A percentile compares a stretch with the other conserved stretches of the same genome.
phyloP scores from a whole-genome alignment of 2,888 invertebrate genomes.

The Hoplodrina ambigua region DNA sequence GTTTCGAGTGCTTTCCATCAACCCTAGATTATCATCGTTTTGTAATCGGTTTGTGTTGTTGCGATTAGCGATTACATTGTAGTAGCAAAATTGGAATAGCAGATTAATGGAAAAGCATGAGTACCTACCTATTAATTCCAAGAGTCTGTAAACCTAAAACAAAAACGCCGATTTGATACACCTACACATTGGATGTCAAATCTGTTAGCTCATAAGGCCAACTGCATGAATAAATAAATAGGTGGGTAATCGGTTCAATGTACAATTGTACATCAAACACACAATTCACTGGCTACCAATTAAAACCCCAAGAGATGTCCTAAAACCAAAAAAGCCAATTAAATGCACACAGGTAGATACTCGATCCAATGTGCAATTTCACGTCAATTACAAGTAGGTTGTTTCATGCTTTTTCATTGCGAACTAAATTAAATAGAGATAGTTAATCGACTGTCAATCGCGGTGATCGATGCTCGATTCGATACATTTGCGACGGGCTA shows the following conservation, averaged over 20 bases:
- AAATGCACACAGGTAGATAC: background rate
- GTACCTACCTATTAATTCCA: too few species aligned
- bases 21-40: background rate
- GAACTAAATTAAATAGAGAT: constrained; percentile 61
- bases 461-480: constrained; percentile 58
- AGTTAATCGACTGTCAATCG: constrained; percentile 63
- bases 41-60: background rate
- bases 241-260: too few species aligned
- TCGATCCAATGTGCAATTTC: background rate
- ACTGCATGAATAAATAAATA: too few species aligned
- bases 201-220: too few species aligned
- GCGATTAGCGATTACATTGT: constrained; percentile 4
- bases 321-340: background rate
- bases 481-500: constrained; percentile 40
- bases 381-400: constrained; percentile 19
- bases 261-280: too few species aligned
- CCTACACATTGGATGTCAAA: too few species aligned
- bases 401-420: constrained; percentile 33
- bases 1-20: background rate
- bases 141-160: too few species aligned
- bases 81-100: background rate
- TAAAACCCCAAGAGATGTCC: too few species aligned
- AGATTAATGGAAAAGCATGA: background rate
- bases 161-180: too few species aligned
- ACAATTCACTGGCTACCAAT: too few species aligned